Base-by-base conservation (phyloP, 2,888 invertebrate genomes). In the Zelleria hepariella region DNA sequence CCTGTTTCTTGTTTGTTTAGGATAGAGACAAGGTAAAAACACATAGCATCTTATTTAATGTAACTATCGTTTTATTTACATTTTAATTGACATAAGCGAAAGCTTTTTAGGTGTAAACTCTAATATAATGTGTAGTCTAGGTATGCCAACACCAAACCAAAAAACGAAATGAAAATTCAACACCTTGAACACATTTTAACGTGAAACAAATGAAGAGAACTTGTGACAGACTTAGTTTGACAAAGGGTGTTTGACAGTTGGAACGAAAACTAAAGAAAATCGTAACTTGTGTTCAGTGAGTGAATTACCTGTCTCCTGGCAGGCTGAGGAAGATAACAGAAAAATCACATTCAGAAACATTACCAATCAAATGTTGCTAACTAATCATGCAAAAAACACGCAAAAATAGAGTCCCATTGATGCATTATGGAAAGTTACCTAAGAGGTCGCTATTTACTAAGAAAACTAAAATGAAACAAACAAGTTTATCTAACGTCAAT, bases 291-390 rank as follows among this genome's bases (percentile, higher is more conserved):
- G 27, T 32, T 32, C 18, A 73, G 60, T 67, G 67, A 64, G 67
- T 69, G 69, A 69, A 68, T 87, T 89, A 89, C 89, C 89, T 89
- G 89, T 83, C 75, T 89, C 89, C 89, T 89, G 89, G 89, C 89
- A 89, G 88, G 89, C 89, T 89, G 89, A 72, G 86, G 69, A 88
- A 89, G 89, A 88, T 74, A 80, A 88, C 82, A 89, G 84, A 88
- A 87, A 71, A 82, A 85, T 82, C 86, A 88, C 87, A 88, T 88
- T 88, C 88, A 88, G 88, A 88, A 83, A 82, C 80, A 84, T 80
- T 83, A 86, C 85, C 78, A 77, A 76, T 82, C 78, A 72, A 84
- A 75, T 82, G 75, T 80, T 68, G 78, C 82, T 80, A 80, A 68
- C 69, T 72, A 80, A 75, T 72, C 86, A 86, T 86, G 86, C 87